Evolutionary conservation across 2,888 invertebrate species (phyloP).

Genomic region (Drosophila flavopinicola): DNA sequence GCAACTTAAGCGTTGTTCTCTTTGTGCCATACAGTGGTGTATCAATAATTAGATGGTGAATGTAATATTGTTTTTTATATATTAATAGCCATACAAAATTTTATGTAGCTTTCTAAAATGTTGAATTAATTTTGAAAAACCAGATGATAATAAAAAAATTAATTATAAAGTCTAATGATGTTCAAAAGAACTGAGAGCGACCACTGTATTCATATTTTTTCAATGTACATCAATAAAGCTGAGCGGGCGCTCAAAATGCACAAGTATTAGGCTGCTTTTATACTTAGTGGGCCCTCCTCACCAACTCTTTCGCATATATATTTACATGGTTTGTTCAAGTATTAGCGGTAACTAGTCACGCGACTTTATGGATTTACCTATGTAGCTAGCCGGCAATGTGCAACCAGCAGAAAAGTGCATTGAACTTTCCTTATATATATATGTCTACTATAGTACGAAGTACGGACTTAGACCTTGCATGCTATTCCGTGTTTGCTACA

Average conservation of each 20-base stretch:
- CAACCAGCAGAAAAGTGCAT: constrained; percentile 58
- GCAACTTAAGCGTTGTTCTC: constrained; percentile 13
- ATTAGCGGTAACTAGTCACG: constrained; percentile 56
- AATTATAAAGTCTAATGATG: not conserved
- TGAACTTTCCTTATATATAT: constrained; percentile 44
- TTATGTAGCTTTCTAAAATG: too few relatives aligned
- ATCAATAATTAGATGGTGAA: not conserved
- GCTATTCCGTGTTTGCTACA: constrained; percentile 36
- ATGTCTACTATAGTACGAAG: constrained; percentile 15
- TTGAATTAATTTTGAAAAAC: not conserved
- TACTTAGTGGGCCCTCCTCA: constrained; percentile 4
- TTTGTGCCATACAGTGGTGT: constrained; percentile 1
- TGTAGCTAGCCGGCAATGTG: constrained; percentile 26
- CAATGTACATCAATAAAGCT: not conserved
- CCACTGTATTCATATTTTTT: constrained; percentile 3
- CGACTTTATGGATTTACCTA: constrained; percentile 38
- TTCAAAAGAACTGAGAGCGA: not conserved
- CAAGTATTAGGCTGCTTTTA: constrained; percentile 14
- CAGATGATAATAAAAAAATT: not conserved
- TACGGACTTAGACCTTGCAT: constrained; percentile 42
- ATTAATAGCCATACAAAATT: not conserved
- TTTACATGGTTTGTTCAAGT: constrained; percentile 31
- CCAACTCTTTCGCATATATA: constrained; percentile 18
- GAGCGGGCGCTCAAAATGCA: constrained; percentile 25
- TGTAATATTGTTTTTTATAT: not conserved